These are phyloP conservation scores for Electrona antarctica DNA, from an alignment of 2,113 vertebrate species.

Conservation along the genomic window DNA sequence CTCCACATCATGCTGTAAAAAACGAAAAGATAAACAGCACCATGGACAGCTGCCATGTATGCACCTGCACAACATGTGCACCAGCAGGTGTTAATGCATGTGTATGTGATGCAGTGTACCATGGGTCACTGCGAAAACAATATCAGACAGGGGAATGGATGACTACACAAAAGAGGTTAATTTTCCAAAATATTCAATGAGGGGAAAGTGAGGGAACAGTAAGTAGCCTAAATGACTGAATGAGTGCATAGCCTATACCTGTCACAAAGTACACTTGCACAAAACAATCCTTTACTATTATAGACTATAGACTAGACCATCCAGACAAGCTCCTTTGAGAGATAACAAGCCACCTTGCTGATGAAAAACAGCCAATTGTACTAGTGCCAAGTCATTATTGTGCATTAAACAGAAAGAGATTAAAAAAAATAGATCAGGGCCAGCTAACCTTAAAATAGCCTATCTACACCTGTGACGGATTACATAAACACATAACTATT, in stretches of 20 bases:
- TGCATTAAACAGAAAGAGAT: no score
- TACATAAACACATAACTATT: neutral
- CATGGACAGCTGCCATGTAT: neutral
- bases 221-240: neutral
- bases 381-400: no score
- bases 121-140: no score
- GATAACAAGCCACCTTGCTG: no score
- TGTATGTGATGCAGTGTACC: neutral
- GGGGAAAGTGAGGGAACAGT: neutral
- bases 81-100: neutral
- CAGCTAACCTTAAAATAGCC: neutral
- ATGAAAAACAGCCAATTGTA: no score
- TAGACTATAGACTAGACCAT: no score
- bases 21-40: conserved; percentile 12
- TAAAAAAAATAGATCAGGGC: no score
- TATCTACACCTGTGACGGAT: neutral
- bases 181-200: neutral
- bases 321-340: no score
- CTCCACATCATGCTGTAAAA: neutral
- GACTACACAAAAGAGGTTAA: no score
- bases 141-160: no score
- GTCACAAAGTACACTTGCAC: neutral
- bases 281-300: conserved; percentile 19
- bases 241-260: neutral
- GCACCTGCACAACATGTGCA: neutral